phyloP scores from a whole-genome alignment of 2,797 vertebrate genomes.

The Parotocinclus haroldoi region DNA sequence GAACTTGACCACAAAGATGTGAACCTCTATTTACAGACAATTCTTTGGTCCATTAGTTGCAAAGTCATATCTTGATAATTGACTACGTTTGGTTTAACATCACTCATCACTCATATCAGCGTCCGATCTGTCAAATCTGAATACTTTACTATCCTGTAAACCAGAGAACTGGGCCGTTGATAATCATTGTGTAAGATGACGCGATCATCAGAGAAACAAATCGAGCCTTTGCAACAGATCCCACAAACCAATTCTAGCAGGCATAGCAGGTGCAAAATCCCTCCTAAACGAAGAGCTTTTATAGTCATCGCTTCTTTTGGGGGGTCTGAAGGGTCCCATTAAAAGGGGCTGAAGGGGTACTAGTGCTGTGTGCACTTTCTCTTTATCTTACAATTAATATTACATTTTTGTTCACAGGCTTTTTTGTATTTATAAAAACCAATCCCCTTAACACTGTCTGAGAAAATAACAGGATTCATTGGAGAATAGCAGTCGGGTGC shows the following conservation, averaged over 20 bases:
- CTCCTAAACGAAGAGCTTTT: conserved; percentile 40
- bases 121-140: no score
- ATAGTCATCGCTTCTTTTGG: conserved; percentile 44
- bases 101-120: no score
- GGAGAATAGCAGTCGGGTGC: no score
- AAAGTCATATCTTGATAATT: no score
- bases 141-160: no score
- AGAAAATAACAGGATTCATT: conserved; percentile 46
- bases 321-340: conserved; percentile 50
- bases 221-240: conserved; percentile 38
- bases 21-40: no score
- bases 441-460: conserved; percentile 39
- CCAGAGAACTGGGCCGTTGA: no score
- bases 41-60: no score
- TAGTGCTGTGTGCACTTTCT: conserved; percentile 49
- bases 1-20: no score
- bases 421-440: conserved; percentile 57
- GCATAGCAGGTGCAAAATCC: conserved; percentile 66
- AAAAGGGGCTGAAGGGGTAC: conserved; percentile 41
- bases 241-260: conserved; percentile 40
- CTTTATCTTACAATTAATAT: conserved; percentile 52
- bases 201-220: neutral
- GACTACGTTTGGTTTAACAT: no score
- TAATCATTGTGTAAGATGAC: no score
- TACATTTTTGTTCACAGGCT: conserved; percentile 57